These are phyloP conservation scores for Drosophila paracracens DNA, from an alignment of 2,888 invertebrate genomes.

Conservation along the genomic window DNA sequence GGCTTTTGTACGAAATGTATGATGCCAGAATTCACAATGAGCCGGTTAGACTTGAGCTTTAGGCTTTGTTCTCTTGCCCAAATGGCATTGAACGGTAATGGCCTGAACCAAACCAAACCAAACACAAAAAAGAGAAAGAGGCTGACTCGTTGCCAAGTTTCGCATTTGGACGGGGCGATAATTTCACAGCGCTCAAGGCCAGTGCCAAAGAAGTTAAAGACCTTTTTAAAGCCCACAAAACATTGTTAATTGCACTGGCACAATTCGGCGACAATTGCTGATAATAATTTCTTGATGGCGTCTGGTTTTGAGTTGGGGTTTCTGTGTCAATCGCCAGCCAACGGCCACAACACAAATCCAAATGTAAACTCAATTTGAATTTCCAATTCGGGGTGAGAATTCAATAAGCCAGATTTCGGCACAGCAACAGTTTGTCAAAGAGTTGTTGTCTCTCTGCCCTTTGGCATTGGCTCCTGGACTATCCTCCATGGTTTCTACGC, in stretches of 20 bases:
- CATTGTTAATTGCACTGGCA: constrained; percentile 60
- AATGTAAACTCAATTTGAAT: constrained; percentile 36
- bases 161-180: constrained; percentile 24
- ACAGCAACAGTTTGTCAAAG: constrained; percentile 63
- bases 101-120: constrained; percentile 27
- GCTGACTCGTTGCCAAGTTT: constrained; percentile 20
- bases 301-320: constrained; percentile 37
- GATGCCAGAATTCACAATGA: constrained; percentile 67
- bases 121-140: constrained; percentile 26
- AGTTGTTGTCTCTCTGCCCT: constrained; percentile 45
- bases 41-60: constrained; percentile 36
- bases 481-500: neutral
- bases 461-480: constrained; percentile 45
- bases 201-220: constrained; percentile 58
- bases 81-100: constrained; percentile 75
- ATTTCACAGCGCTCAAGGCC: constrained; percentile 72
- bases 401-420: constrained; percentile 57
- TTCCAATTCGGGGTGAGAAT: constrained; percentile 51
- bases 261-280: constrained; percentile 49
- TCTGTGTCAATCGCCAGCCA: constrained; percentile 49
- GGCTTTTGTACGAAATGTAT: constrained; percentile 62
- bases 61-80: constrained; percentile 29
- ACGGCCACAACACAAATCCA: constrained; percentile 49
- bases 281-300: constrained; percentile 34
- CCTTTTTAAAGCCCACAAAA: constrained; percentile 66